Evolutionary conservation across 2,888 invertebrate species (phyloP), one percentile per base, ranked within the genome.

Genomic region (Gnatocerus cornutus): DNA sequence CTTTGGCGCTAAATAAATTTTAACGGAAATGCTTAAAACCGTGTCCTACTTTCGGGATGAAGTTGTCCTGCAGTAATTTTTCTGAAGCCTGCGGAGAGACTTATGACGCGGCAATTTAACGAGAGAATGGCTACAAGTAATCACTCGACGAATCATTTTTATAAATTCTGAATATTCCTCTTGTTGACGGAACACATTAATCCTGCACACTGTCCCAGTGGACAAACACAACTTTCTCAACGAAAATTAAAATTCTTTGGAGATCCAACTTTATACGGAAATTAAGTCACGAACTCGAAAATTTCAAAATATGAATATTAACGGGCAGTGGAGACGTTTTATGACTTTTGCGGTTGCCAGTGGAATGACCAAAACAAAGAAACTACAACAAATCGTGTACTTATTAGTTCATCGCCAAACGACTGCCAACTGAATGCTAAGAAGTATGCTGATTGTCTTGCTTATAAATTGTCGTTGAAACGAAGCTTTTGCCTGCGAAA

Each of bases 1-100:
- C 58, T 58, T 58, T 41, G 43, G 58, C 30, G 59, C 37, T 50
- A 62, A 62, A 62, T 62, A 62, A 62, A 62, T 62, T 62, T 62
- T 59, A 59, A 45, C 29, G 45, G 59, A 46, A 56, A 43, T 43
- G 39, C 43, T 43, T 56, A 41, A 56, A 56, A 56, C 21, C 56
- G 41, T 43, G 56, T 56, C 43, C 56, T 43, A 56, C 56, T 56
- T 56, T 56, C 55, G 8, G 16, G 55, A 43, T 39, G 41, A 43
- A 56, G 41, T 56, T 43, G 43, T 56, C 41, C 59, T 59, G 59
- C 46, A 29, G 56, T 27, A 43, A 58, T 58, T 43, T 58, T 39
- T 55, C 48, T 12, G 4, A 7, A 33, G 33, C 52, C 33, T 27
- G 50, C 10, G 13, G 37, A 55, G 55, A 55, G 41, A 55, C 39